A percentile compares a stretch with the other conserved stretches of the same genome.
Evolutionary conservation across 2,888 invertebrate genomes (phyloP).

Genomic region (Drosophila koepferae): DNA sequence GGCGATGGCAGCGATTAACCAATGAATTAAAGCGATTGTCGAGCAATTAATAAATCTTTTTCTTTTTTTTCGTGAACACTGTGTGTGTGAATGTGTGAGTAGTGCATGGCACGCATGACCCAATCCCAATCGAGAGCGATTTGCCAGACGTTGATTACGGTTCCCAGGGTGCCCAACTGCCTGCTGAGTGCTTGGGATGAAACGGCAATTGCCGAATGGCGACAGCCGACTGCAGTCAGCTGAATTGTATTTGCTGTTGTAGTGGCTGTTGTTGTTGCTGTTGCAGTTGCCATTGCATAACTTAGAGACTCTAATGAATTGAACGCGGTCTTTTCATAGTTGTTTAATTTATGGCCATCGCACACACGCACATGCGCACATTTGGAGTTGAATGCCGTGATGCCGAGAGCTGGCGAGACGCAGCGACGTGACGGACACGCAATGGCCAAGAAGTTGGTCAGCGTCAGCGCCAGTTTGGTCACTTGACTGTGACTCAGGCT

Average conservation of each 20-base stretch:
- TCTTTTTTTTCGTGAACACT: slow-evolving; percentile 35
- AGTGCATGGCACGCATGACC: slow-evolving; percentile 44
- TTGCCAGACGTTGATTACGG: slow-evolving; percentile 67
- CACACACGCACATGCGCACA: slow-evolving; percentile 30
- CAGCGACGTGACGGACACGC: slow-evolving; percentile 44
- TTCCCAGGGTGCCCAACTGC: slow-evolving; percentile 68
- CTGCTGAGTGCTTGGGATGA: slow-evolving; percentile 52
- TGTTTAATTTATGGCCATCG: slow-evolving; percentile 52
- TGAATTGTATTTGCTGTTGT: slow-evolving; percentile 24
- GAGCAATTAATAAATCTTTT: slow-evolving; percentile 76
- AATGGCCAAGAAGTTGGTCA: slow-evolving; percentile 68
- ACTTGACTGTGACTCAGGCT: slow-evolving; percentile 53
- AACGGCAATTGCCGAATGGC: slow-evolving; percentile 53
- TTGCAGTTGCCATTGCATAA: slow-evolving; percentile 42
- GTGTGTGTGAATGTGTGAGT: slow-evolving; percentile 7
- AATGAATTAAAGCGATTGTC: slow-evolving; percentile 57
- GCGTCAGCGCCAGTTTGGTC: slow-evolving; percentile 48
- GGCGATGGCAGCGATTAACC: slow-evolving; percentile 55
- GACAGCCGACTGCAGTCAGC: slow-evolving; percentile 37
- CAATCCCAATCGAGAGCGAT: slow-evolving; percentile 68
- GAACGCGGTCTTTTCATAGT: slow-evolving; percentile 22
- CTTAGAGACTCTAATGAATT: slow-evolving; percentile 46
- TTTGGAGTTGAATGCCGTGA: slow-evolving; percentile 1
- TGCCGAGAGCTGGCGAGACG: slow-evolving; percentile 1
- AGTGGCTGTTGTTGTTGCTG: slow-evolving; percentile 17